Base-by-base conservation (phyloP, 2,113 vertebrate species). In the Baryphthengus martii region DNA sequence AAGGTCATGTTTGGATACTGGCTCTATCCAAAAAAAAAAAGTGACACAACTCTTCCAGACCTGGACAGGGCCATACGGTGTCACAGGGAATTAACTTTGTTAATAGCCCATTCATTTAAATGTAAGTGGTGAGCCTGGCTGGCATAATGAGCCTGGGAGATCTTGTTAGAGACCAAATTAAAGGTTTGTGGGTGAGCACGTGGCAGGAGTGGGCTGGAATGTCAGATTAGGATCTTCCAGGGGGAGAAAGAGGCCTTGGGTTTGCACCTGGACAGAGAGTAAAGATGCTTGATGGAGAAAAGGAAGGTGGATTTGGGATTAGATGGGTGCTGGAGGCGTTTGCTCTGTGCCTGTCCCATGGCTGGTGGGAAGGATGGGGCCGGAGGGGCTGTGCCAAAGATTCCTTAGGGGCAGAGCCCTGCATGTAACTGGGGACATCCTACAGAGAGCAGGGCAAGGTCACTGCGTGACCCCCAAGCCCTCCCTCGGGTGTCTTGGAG, bases 401-500 rank as follows among this genome's bases (percentile, higher is more conserved):
- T 23, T 33, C 61, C 58, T 19, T 9, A 1, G 1, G 25, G 8
- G 20, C 55, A 26, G 20, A 49, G 20, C 53, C 62, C 78, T 5
- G 17, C 53, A 19, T 7, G 0, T 6, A 13, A 5, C 7, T 2
- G 8, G 45, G 70, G 11, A 20, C 35, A 37, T 24, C 23, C 13
- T 11, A 1, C 0, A 5, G 40, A 23, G 24, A 40, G 59, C 47
- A 4, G 55, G 33, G 13, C 24, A 15, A 12, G 29, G 24, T 4
- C 33, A 8, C n/a, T 7, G 19, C 10, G 0, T 0, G 0, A 15
- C 35, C 52, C 77, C 50, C 17, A 0, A 37, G 24, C 18, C 40
- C 25, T 26, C 1, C 0, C 31, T 16, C 9, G 3, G 25, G 29
- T 33, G 6, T 1, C 18, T 18, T 33, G 2, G 21, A 44, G 77